phyloP scores from a whole-genome alignment of 2,113 vertebrate genomes.

The Elachura formosa region DNA sequence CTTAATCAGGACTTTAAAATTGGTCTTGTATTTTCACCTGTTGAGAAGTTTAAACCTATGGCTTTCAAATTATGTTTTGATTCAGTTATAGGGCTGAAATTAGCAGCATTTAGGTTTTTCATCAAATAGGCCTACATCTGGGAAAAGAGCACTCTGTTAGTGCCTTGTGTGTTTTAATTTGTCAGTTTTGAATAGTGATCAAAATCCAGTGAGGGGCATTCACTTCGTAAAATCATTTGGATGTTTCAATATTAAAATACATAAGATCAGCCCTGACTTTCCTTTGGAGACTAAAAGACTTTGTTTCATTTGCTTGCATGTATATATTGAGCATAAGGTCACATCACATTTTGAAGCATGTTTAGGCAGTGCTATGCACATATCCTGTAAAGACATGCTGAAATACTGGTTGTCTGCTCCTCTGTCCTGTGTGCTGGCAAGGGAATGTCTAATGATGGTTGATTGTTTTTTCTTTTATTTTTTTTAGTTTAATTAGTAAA shows the following conservation, averaged over 20 bases:
- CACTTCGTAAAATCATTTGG: neutral
- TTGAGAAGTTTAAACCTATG: neutral
- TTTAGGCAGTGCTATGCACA: neutral
- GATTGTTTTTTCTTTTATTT: neutral
- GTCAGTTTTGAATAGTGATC: neutral
- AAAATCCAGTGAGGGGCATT: neutral
- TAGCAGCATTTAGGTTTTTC: neutral
- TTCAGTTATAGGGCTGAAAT: neutral
- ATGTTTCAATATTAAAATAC: constrained; percentile 21
- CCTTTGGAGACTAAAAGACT: neutral
- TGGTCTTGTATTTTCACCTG: neutral
- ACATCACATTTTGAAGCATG: neutral
- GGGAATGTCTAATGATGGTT: neutral
- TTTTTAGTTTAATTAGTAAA: neutral
- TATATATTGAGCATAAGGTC: neutral
- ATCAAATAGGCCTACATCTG: neutral
- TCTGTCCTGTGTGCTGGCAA: neutral
- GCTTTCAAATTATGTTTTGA: neutral
- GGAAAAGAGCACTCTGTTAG: neutral
- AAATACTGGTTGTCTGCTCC: neutral
- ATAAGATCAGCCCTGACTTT: neutral
- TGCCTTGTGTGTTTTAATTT: constrained; percentile 5
- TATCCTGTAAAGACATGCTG: neutral
- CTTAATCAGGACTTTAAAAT: neutral
- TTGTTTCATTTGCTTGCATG: constrained; percentile 8